Conservation (phyloP, 1,140 invertebrate species). For the Aphis gossypii region DNA sequence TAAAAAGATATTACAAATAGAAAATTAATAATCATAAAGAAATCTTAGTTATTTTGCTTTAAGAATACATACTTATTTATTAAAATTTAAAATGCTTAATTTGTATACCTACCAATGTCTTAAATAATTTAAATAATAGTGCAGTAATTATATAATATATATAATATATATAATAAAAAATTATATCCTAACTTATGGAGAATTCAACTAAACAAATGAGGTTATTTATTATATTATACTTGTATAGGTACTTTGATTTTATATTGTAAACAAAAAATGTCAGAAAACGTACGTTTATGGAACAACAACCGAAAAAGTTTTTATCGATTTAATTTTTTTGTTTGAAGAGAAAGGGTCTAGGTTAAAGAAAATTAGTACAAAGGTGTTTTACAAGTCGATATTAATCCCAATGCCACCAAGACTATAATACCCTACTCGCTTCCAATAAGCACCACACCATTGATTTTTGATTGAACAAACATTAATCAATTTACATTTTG, state of each 20-base stretch:
- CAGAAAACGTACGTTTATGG: not conserved
- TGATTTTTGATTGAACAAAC: not conserved
- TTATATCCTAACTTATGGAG: not conserved
- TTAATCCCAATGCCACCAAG: not conserved
- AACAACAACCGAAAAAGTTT: not conserved
- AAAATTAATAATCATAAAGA: not conserved
- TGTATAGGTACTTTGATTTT: not conserved
- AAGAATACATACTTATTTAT: not conserved
- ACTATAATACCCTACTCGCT: not conserved
- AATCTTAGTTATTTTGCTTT: not conserved
- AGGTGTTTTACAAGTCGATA: not conserved
- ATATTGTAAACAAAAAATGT: not conserved
- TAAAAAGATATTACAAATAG: not conserved
- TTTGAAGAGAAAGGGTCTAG: not conserved
- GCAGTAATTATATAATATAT: not conserved
- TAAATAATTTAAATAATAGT: not conserved
- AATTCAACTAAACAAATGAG: not conserved
- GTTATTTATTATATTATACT: not conserved
- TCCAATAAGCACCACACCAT: not conserved
- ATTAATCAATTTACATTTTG: not conserved
- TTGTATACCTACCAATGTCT: not conserved
- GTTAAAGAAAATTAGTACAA: not conserved
- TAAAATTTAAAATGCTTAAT: not conserved
- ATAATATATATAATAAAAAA: not conserved
- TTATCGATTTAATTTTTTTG: not conserved